Evolutionary conservation across 2,113 vertebrate species (phyloP), one percentile per base, ranked within the genome.

Genomic region (Tragelaphus buxtoni): DNA sequence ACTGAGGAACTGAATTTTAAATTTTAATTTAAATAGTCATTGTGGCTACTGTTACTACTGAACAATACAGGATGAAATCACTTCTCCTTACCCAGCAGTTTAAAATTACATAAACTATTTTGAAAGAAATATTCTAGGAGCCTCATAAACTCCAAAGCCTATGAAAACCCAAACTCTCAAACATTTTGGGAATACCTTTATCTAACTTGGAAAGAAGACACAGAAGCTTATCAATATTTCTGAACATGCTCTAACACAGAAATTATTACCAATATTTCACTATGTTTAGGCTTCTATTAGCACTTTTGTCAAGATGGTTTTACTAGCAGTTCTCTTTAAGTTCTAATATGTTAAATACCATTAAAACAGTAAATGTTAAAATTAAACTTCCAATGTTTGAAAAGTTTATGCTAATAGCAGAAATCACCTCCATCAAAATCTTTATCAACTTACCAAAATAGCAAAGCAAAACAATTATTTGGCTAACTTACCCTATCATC

Each of bases 161-260:
- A 88, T 17, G 22, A 89, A 97, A 96, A 63, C 58, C 55, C 95
- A 77, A 92, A 95, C 47, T 94, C 63, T 76, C 32, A 79, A 74
- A 86, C 47, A 87, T 65, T 87, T 84, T 97, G 53, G 55, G 61
- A 56, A 96, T 7, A 90, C 2, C 7, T 51, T 90, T 80, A 97
- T n/a, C 51, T 97, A 85, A 85, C 60, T 74, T 94, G 58, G 45
- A 96, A 82, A 93, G 79, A 89, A 58, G 47, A 91, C 24, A 16
- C 42, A 90, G 60, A 81, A 56, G 77, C 45, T 91, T 77, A 87
- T 60, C 30, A 26, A 51, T 77, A 90, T 93, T 97, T 85, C 61
- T 83, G 42, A 97, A 88, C 12, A 94, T 90, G 45, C 42, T 81
- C 49, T 72, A 81, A 92, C 42, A 95, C 9, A 85, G 47, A 97